Evolutionary conservation across 2,797 vertebrate species (phyloP), one percentile per base, ranked within the genome.

Genomic region (Betta splendens): DNA sequence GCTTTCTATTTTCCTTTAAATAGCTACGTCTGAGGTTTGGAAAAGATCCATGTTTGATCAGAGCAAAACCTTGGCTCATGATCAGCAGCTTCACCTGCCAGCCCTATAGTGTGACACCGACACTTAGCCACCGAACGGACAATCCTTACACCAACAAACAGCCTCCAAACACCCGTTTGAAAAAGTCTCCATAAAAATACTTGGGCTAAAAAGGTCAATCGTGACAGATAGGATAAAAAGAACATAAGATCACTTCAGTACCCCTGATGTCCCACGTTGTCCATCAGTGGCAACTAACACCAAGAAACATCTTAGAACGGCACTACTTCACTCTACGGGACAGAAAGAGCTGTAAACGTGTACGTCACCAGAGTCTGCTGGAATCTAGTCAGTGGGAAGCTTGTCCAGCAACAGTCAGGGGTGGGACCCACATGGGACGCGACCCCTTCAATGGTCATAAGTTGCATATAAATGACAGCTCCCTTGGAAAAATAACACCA

Each of bases 311-410:
- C 9, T 22, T 13, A 74, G 44, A 4, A 81, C 64, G 70, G 18
- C 67, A 82, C 59, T 16, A 56, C 52, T 32, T 58, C 40, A 79
- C 71, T 64, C 63, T 18, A 49, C 72, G 75, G 42, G 10, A 80
- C 22, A 75, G 50, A 65, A 73, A 82, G 54, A 55, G 65, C 68
- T 85, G 84, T 87, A 88, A 85, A 88, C 77, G 42, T 58, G 28
- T 44, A 79, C 67, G 56, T 72, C 48, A 77, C 37, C 32, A 37
- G 32, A 54, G 58, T 52, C 49, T 31, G 44, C 42, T 33, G 55
- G 48, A 32, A 35, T 64, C 16, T 29, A 21, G 17, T 61, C 37
- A 35, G 33, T 15, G 16, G 26, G 35, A 59, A 47, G 43, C 25
- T 63, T 40, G 3, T 53, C 52, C 67, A 46, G 66, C 44, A 45